Evolutionary conservation across 2,113 vertebrate genomes (phyloP).

Genomic region (Piaya cayana): DNA sequence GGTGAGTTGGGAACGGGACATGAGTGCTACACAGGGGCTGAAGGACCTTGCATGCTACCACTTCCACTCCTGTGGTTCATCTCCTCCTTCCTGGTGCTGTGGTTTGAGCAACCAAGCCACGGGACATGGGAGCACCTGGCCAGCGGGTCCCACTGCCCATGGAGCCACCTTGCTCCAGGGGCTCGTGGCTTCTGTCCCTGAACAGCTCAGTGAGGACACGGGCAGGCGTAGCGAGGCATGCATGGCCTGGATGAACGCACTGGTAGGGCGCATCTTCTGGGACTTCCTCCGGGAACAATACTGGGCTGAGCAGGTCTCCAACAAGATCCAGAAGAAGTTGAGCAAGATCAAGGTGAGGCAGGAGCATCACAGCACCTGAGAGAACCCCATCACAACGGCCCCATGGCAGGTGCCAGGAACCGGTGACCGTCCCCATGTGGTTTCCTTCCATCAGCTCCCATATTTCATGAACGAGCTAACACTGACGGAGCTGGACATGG

Average conservation of each 20-base stretch:
- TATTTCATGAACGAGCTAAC: conserved; percentile 91
- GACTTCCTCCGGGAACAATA: conserved; percentile 85
- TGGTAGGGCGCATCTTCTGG: conserved; percentile 88
- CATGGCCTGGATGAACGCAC: conserved; percentile 81
- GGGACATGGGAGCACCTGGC: neutral
- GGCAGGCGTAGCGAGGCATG: neutral
- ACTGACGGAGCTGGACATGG: conserved; percentile 88
- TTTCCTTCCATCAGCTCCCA: conserved; percentile 78
- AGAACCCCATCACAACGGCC: neutral
- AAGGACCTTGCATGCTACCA: fast-evolving
- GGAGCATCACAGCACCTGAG: fast-evolving
- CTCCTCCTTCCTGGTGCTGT: fast-evolving
- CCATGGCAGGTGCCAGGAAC: fast-evolving
- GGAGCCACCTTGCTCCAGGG: neutral
- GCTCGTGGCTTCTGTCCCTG: neutral
- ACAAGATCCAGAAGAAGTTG: conserved; percentile 90
- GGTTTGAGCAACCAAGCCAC: neutral
- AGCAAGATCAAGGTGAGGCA: conserved; percentile 87
- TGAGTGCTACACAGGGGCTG: fast-evolving
- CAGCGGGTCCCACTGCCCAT: neutral
- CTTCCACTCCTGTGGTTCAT: neutral
- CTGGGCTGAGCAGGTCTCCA: conserved; percentile 82
- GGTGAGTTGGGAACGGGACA: neutral
- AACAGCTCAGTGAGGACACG: neutral
- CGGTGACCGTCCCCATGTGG: fast-evolving